Base-by-base conservation (phyloP, 2,888 invertebrate species). In the Drosophila nigritarsus region DNA sequence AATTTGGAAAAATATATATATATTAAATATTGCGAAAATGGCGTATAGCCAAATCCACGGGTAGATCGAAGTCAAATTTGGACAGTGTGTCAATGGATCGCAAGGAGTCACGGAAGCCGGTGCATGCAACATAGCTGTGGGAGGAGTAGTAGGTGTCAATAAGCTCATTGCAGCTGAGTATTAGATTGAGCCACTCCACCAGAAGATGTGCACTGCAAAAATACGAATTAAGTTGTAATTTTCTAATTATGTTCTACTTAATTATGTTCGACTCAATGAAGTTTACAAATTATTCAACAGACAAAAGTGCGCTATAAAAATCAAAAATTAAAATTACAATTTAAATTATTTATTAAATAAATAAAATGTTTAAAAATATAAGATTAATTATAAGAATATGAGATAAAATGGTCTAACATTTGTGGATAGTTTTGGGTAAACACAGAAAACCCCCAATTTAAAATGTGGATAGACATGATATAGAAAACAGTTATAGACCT, bases 101-200 rank as follows among this genome's bases (percentile, higher is more conserved):
- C 78, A 99, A 94, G 27, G 98, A 96, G 93, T 99, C 99, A 92
- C 99, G 98, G 93, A 99, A 99, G 54, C 99, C 99, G 81, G 99
- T 99, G 93, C 98, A 97, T 5, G 96, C 96, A 65, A 99, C 97
- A 93, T 99, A 99, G 93, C 99, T 99, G 95, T 98, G 99, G 20
- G 97, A 95, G 48, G 96, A 95, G 91, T 98, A 98, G 92, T 96
- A 96, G 65, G 95, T 94, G 91, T 97, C 96, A 61, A 97, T 94
- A 54, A 98, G 93, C 70, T 96, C 95, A 86, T 96, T 96, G 92
- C 96, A 97, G 91, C 98, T 97, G 83, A 99, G 95, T 87, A 99
- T 96, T 65, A 99, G 95, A 92, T 97, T 97, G 69, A 99, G 94
- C 99, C 99, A 99, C 59, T 96, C 95, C 7, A 98, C 98, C 83